Evolutionary conservation across 53 echinoderm and acorn worm genomes (phyloP).

Genomic region (Echinometra lucunter): DNA sequence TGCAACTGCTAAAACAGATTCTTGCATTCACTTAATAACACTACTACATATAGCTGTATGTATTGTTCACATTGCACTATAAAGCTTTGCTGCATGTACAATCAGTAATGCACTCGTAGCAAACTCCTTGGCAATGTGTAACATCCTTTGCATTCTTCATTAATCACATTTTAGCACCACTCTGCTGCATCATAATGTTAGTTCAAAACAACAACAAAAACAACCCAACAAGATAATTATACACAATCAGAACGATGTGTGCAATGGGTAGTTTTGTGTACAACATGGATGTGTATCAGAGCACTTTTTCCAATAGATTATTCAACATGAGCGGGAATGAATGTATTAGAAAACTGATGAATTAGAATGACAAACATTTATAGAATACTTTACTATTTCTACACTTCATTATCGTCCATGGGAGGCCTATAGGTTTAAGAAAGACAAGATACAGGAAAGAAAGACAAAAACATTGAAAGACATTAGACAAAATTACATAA

Average conservation of each 20-base stretch:
- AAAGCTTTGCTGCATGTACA: neutral
- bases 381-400: constrained; percentile 62
- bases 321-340: neutral
- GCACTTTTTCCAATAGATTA: neutral
- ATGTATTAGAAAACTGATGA: constrained; percentile 18
- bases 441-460: constrained; percentile 47
- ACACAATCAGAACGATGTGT: neutral
- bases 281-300: neutral
- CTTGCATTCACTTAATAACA: neutral
- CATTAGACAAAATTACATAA: constrained; percentile 41
- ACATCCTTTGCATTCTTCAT: neutral
- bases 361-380: constrained; percentile 8
- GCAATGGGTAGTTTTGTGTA: neutral
- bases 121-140: neutral
- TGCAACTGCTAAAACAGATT: neutral
- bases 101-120: neutral
- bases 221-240: neutral
- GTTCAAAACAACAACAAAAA: neutral
- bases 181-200: neutral
- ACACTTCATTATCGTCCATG: constrained; percentile 65
- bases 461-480: constrained; percentile 60
- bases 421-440: constrained; percentile 59
- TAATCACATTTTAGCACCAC: constrained; percentile 5
- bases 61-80: neutral
- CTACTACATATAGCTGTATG: neutral